Base-by-base conservation (phyloP, 2,113 vertebrate genomes). In the Lophotis ruficrista region DNA sequence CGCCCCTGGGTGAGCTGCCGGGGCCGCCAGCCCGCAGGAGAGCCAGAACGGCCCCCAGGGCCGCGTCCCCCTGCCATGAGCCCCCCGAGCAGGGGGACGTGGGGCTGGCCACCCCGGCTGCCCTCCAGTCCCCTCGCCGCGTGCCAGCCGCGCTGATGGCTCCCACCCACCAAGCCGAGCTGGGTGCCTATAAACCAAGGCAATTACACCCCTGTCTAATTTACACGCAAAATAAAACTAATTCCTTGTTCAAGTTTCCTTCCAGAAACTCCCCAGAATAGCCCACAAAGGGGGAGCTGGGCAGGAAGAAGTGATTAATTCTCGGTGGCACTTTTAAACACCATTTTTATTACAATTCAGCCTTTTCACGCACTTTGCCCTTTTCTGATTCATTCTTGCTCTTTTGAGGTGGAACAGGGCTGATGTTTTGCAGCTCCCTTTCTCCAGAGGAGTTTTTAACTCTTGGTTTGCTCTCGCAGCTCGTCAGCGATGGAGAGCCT, bases 361-460 rank as follows among this genome's bases (percentile, higher is more conserved):
- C 95, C 86, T 92, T 95, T 89, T 91, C 79, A 75, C 68, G 48
- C 94, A 94, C 93, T 96, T 95, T 92, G 89, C 88, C 95, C 94
- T 96, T 95, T 94, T 96, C 91, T 94, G 81, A 97, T 97, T 97
- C 96, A 96, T 93, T 97, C 94, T 68, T 94, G 94, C 92, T 96
- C 95, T 94, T 91, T 94, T 75, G 92, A 95, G 96, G 91, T 94
- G 81, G 94, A 96, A 97, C 84, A 38, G 90, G 87, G 83, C 83
- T 82, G 81, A 93, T 96, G 94, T 75, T 94, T 83, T 89, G 96
- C 96, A 92, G 92, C 75, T 93, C 75, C 84, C 7, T 86, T 90
- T 84, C 71, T 70, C 54, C 7, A 58, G 88, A 84, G 88, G 69
- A 57, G 75, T 16, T 61, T 92, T 96, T 96, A 92, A 90, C 92